Percentiles rank a stretch among this genome's conserved stretches.
Evolutionary conservation across 2,113 vertebrate genomes (phyloP).

Genomic region (Hippotragus niger): DNA sequence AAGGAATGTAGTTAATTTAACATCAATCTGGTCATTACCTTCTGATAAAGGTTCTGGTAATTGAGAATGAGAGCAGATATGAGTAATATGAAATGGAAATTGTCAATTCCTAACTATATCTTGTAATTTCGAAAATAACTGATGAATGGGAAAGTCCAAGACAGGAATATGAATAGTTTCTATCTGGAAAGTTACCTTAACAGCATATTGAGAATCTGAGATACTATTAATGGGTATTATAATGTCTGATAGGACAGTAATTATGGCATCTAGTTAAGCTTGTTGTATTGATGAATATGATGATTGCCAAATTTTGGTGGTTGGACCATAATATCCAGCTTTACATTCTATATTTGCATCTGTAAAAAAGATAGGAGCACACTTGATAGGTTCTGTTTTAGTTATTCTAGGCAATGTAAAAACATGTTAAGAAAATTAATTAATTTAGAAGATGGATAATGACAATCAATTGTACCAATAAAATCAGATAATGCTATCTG

Average conservation of each 20-base stretch:
- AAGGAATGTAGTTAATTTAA: background rate
- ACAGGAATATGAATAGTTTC: background rate
- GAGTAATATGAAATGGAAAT: background rate
- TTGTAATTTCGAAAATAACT: background rate
- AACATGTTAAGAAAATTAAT: background rate
- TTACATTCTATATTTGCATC: background rate
- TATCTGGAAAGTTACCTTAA: background rate
- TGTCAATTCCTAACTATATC: background rate
- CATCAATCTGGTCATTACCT: background rate
- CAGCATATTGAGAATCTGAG: background rate
- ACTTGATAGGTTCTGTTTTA: background rate
- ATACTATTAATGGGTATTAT: background rate
- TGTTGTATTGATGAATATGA: background rate
- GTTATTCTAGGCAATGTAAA: background rate
- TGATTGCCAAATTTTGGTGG: background rate
- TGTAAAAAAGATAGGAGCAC: background rate
- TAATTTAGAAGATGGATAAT: background rate
- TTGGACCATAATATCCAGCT: background rate
- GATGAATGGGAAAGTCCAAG: background rate
- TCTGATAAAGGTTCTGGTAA: background rate
- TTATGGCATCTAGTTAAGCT: background rate
- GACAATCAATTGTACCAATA: background rate
- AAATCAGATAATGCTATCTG: background rate
- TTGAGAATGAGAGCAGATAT: background rate
- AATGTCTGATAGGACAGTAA: background rate